Evolutionary conservation across 2,113 vertebrate genomes (phyloP).

Genomic region (Macrotus californicus): DNA sequence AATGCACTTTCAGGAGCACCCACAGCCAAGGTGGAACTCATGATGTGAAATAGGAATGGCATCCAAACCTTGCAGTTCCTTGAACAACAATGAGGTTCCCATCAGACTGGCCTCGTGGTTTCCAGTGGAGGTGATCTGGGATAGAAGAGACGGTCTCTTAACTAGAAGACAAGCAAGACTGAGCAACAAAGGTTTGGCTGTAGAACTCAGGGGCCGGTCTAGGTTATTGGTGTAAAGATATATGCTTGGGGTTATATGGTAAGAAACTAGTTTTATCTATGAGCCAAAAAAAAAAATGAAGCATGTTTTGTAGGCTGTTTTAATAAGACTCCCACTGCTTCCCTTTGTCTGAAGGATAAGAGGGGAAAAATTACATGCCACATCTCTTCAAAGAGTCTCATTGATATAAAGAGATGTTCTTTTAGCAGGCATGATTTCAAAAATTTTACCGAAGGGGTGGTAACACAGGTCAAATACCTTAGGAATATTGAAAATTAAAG

Average conservation of each 20-base stretch:
- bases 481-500: background rate
- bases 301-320: background rate
- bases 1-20: background rate
- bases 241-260: background rate
- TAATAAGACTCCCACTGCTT: background rate
- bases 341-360: background rate
- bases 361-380: background rate
- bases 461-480: background rate
- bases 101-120: background rate
- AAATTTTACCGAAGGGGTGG: background rate
- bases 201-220: background rate
- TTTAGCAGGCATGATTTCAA: background rate
- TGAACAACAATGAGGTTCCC: background rate
- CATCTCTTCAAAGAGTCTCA: background rate
- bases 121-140: background rate
- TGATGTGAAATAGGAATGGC: background rate
- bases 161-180: background rate
- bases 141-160: background rate
- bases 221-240: background rate
- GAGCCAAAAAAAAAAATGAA: background rate
- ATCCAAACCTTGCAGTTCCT: background rate
- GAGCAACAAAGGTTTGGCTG: background rate
- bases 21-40: background rate
- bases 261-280: background rate
- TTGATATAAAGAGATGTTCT: background rate